These are phyloP conservation scores for Allacma fusca DNA, from an alignment of 2,888 invertebrate species.

Conservation along the genomic window DNA sequence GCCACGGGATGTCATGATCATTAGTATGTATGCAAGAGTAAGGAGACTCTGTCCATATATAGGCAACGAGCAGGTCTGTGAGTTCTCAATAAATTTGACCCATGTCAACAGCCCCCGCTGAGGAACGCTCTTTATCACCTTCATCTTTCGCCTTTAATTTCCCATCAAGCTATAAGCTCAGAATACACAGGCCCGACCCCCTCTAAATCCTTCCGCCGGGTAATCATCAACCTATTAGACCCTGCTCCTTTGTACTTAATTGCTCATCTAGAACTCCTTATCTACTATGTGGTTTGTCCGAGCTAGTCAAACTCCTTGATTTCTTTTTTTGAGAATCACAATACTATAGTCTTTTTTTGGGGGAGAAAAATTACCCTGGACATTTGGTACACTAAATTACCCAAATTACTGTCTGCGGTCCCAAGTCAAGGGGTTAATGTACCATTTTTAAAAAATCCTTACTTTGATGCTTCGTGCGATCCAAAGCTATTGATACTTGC, in stretches of 20 bases:
- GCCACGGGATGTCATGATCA: slow-evolving; percentile 27
- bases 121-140: slow-evolving; percentile 48
- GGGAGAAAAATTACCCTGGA: background rate
- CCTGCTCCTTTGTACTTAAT: too few relatives aligned
- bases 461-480: slow-evolving; percentile 69
- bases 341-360: slow-evolving; percentile 22
- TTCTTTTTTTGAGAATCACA: background rate
- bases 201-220: too few relatives aligned
- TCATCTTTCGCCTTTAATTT: slow-evolving; percentile 43
- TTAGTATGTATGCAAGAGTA: slow-evolving; percentile 26
- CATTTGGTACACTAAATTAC: too few relatives aligned
- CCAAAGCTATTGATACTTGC: slow-evolving; percentile 69
- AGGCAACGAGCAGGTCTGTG: slow-evolving; percentile 47
- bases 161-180: background rate
- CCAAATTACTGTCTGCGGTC: too few relatives aligned
- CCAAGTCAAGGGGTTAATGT: too few relatives aligned
- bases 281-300: too few relatives aligned
- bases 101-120: slow-evolving; percentile 61
- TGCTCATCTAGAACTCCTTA: too few relatives aligned
- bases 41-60: slow-evolving; percentile 31
- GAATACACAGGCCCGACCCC: too few relatives aligned
- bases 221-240: too few relatives aligned
- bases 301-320: too few relatives aligned
- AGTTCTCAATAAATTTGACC: slow-evolving; percentile 59
- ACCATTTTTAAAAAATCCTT: slow-evolving; percentile 27